These are phyloP conservation scores for Bilobella aurantiaca DNA, from an alignment of 1,140 invertebrate genomes.

Conservation along the genomic window DNA sequence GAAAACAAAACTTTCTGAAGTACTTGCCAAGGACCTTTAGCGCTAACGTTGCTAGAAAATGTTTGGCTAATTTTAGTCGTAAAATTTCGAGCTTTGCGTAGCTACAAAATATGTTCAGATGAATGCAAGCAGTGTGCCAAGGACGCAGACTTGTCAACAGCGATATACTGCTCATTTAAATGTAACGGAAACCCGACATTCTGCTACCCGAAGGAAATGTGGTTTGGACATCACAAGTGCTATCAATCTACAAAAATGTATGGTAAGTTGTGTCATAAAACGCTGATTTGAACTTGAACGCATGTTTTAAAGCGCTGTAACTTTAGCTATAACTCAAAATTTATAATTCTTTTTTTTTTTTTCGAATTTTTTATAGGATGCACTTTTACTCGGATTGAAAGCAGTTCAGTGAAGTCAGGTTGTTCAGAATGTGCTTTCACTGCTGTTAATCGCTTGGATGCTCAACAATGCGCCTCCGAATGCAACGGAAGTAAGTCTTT, in stretches of 20 bases:
- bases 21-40: neutral
- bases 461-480: constrained; percentile 3
- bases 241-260: neutral
- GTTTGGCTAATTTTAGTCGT: constrained; percentile 8
- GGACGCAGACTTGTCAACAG: constrained; percentile 11
- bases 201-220: constrained; percentile 9
- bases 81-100: neutral
- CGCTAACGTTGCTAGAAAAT: neutral
- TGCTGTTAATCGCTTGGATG: neutral
- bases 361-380: neutral
- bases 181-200: constrained; percentile 20
- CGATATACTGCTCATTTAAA: neutral
- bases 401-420: neutral
- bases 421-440: neutral
- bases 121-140: constrained; percentile 13
- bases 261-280: no score
- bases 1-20: neutral
- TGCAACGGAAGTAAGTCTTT: constrained; percentile 4
- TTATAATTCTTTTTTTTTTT: neutral
- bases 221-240: constrained; percentile 9
- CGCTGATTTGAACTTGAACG: no score
- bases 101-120: constrained; percentile 11
- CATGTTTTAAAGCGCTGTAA: no score
- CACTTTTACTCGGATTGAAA: neutral
- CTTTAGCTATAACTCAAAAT: neutral